A percentile compares a stretch with the other conserved stretches of the same genome.
Conservation (phyloP, 2,888 invertebrate species). For the Agrilus mali region DNA sequence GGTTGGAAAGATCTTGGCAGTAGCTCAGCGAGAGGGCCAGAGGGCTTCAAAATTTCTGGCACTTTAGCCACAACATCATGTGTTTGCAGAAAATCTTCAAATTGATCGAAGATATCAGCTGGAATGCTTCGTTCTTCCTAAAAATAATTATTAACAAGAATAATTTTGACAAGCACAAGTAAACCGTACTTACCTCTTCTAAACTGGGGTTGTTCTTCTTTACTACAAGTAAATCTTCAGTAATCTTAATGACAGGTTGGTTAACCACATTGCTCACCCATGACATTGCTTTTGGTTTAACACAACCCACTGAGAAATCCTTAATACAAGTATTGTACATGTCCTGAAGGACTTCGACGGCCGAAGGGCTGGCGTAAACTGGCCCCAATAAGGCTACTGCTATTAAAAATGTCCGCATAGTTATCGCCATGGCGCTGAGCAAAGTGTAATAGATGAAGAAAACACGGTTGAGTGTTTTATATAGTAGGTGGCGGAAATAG, state of each 20-base stretch:
- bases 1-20: slow-evolving; percentile 56
- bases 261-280: slow-evolving; percentile 58
- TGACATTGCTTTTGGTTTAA: slow-evolving; percentile 63
- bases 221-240: slow-evolving; percentile 61
- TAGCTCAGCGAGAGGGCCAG: slow-evolving; percentile 43
- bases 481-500: slow-evolving; percentile 27
- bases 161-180: neutral
- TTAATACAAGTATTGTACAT: slow-evolving; percentile 56
- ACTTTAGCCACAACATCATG: slow-evolving; percentile 65
- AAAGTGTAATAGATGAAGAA: too few species aligned
- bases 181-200: slow-evolving; percentile 16
- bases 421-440: neutral
- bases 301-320: slow-evolving; percentile 58
- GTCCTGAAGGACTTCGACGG: slow-evolving; percentile 48
- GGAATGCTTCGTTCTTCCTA: slow-evolving; percentile 41
- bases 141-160: neutral
- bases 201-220: slow-evolving; percentile 41
- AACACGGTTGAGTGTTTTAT: too few species aligned
- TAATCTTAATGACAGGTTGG: slow-evolving; percentile 59
- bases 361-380: slow-evolving; percentile 33
- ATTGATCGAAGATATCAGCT: slow-evolving; percentile 53
- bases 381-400: slow-evolving; percentile 4
- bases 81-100: slow-evolving; percentile 62
- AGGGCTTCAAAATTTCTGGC: slow-evolving; percentile 47
- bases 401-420: neutral